A percentile compares a stretch with the other conserved stretches of the same genome.
phyloP scores from a whole-genome alignment of 2,113 vertebrate species.

The Rhinolophus ferrumequinum region DNA sequence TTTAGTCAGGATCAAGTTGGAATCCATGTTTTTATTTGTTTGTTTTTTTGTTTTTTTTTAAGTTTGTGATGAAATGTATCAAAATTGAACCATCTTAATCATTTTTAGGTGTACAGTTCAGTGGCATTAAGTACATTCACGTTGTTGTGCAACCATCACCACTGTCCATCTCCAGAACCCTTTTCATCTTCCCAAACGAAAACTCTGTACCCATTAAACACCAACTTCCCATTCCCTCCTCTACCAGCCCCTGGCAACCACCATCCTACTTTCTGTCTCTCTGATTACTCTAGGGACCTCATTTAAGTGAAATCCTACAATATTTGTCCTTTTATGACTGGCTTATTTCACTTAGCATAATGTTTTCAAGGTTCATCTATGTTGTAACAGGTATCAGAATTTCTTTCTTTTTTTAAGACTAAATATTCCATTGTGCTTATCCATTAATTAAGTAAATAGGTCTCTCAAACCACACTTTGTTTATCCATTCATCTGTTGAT shows the following conservation, averaged over 20 bases:
- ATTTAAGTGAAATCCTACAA: too few relatives aligned
- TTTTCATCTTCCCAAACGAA: neutral
- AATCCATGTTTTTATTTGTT: neutral
- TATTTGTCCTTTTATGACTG: neutral
- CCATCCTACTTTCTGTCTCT: neutral
- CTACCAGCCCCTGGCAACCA: neutral
- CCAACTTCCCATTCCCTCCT: neutral
- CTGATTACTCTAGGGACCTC: neutral
- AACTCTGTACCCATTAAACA: neutral
- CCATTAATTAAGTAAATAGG: too few relatives aligned
- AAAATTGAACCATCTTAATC: neutral
- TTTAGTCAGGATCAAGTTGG: neutral
- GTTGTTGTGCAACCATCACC: neutral
- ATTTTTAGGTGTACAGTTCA: neutral
- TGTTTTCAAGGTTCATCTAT: neutral
- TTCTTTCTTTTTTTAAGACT: neutral
- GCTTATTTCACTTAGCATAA: neutral
- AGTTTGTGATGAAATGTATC: neutral
- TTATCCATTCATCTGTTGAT: neutral
- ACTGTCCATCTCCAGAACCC: neutral
- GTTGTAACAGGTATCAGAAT: neutral
- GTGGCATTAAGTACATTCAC: neutral
- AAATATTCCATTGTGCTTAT: neutral
- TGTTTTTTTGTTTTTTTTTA: neutral
- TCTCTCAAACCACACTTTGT: neutral